Base-by-base conservation (phyloP, 2,888 invertebrate genomes). In the Syrphus vitripennis region DNA sequence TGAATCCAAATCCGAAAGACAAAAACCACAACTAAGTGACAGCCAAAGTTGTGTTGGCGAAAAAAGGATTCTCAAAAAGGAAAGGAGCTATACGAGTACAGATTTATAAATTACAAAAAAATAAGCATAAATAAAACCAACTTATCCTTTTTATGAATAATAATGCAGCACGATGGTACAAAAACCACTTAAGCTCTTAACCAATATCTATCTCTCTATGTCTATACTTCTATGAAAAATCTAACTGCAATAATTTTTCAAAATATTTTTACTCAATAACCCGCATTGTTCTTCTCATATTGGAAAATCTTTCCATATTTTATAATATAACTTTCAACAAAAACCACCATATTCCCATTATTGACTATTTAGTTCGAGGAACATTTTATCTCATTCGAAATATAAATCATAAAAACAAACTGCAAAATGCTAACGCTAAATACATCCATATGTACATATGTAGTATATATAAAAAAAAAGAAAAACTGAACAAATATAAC, bases 391-490 rank as follows among this genome's bases (percentile, higher is more conserved):
- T 67, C 34, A 50, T 24, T 50, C 19, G 19, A 45, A 42, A n/a
- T 21, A 67, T 67, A 67, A 67, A 67, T 67, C 67, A 67, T 67
- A 67, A 67, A 67, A 67, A 50, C 50, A 67, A 67, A 67, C 67
- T 37, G 50, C 50, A 50, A 40, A 67, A 31, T 50, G n/a, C 50
- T 37, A 50, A 67, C 29, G 50, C 31, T 24, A 50, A 34, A 50
- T n/a, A 61, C 24, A 59, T 12, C 21, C 29, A n/a, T n/a, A n/a
- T n/a, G n/a, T 31, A 31, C 5, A 31, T 31, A 31, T 31, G 7
- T 31, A 37, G 19, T 16, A 21, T 24, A 14, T 5, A 57, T 3
- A 14, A 34, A 63, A 29, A 63, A 19, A 4, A 9, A 37, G 2
- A 40, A 16, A 19, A 31, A n/a, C 14, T 24, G 2, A 50, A 21